These are phyloP conservation scores for Cyanistes caeruleus DNA, from an alignment of 2,113 vertebrate species.

Conservation along the genomic window DNA sequence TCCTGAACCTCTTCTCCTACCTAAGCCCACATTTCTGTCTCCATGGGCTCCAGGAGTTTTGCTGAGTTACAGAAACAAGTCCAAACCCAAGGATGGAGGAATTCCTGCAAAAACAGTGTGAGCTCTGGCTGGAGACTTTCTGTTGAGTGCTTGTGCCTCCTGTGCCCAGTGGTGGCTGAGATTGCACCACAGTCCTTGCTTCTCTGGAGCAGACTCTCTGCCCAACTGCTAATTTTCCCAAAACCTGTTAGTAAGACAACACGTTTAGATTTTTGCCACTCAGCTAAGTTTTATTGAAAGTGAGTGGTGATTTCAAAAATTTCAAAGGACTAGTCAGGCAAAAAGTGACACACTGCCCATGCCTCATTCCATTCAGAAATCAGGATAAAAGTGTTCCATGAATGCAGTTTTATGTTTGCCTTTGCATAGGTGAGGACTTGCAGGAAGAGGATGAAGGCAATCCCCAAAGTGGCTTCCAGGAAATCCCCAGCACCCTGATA, in stretches of 20 bases:
- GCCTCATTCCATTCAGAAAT: not conserved
- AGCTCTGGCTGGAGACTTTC: not conserved
- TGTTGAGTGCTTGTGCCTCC: not conserved
- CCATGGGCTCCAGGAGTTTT: not conserved
- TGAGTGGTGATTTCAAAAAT: not conserved
- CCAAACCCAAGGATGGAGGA: not conserved
- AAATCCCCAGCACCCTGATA: not conserved
- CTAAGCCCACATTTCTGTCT: not conserved
- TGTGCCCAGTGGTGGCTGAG: not conserved
- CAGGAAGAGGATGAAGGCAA: not conserved
- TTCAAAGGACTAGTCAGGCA: accelerated
- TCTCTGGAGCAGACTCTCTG: not conserved
- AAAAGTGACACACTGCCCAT: not conserved
- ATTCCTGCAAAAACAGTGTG: accelerated
- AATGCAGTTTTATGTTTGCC: not conserved
- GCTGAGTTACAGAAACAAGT: not conserved
- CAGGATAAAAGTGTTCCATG: not conserved
- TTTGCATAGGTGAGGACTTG: not conserved
- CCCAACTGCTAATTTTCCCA: not conserved
- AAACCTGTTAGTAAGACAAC: not conserved
- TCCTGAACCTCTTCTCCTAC: not conserved
- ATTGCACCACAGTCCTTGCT: not conserved
- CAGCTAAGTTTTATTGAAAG: not conserved
- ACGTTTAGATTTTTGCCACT: not conserved
- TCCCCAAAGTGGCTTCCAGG: not conserved